These are phyloP conservation scores for Sarcophaga bullata DNA, from an alignment of 1,140 invertebrate species.

Conservation along the genomic window DNA sequence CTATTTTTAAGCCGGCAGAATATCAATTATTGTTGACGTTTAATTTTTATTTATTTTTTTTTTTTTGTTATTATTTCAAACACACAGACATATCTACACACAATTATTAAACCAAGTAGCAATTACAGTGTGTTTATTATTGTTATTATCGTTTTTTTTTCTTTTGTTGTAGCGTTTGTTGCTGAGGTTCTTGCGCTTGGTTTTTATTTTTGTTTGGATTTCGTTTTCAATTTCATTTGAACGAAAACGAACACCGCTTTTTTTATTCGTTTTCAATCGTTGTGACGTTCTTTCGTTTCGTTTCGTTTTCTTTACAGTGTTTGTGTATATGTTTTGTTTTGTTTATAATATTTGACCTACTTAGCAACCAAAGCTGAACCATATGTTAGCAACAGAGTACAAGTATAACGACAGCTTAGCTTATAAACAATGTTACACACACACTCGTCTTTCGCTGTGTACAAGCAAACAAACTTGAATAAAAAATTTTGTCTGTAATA, in stretches of 20 bases:
- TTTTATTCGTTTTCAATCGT: background rate
- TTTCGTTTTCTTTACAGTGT: conserved; percentile 28
- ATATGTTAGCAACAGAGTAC: conserved; percentile 43
- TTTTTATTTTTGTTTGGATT: background rate
- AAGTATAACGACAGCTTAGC: conserved; percentile 3
- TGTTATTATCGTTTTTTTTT: conserved; percentile 56
- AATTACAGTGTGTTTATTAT: background rate
- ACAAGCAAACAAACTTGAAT: background rate
- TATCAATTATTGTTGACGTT: conserved; percentile 26
- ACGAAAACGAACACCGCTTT: background rate
- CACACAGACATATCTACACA: background rate
- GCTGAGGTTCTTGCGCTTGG: background rate
- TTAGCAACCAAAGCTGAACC: conserved; percentile 64
- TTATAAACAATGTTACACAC: background rate
- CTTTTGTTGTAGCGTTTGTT: conserved; percentile 48
- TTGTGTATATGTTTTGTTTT: conserved; percentile 48
- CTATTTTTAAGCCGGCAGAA: conserved; percentile 23
- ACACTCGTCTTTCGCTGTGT: background rate
- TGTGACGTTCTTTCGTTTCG: conserved; percentile 34
- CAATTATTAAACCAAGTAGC: background rate
- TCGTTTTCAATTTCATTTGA: conserved; percentile 5
- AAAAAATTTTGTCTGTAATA: background rate
- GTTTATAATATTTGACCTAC: conserved; percentile 56
- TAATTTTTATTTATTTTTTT: background rate
- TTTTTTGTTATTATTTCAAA: background rate